A percentile compares a stretch with the other conserved stretches of the same genome.
These are phyloP conservation scores for Meriones unguiculatus DNA, from an alignment of 2,113 vertebrate species.

Conservation along the genomic window DNA sequence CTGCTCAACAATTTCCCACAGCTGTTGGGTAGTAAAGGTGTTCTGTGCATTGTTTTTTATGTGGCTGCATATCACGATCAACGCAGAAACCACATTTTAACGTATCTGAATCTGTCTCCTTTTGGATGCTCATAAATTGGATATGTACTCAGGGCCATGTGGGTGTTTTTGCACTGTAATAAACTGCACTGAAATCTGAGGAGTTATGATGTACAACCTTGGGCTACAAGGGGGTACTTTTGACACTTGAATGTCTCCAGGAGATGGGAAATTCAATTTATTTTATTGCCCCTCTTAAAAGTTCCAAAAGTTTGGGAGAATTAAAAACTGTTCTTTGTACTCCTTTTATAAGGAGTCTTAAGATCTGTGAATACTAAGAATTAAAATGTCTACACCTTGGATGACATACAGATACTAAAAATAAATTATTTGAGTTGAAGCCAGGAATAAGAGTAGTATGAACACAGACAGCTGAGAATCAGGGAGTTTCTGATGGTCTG, in stretches of 20 bases:
- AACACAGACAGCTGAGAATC: background rate
- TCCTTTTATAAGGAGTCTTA: conserved; percentile 34
- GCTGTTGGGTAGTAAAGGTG: conserved; percentile 58
- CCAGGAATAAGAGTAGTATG: background rate
- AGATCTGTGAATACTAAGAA: conserved; percentile 34
- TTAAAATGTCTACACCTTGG: conserved; percentile 46
- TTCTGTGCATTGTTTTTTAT: conserved; percentile 58
- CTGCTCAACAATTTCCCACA: background rate
- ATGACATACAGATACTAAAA: background rate
- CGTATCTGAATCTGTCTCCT: conserved; percentile 54
- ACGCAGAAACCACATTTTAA: conserved; percentile 50
- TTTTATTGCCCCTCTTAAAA: conserved; percentile 64
- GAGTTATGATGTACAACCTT: conserved; percentile 29
- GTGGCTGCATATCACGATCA: conserved; percentile 60
- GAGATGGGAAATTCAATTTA: conserved; percentile 55
- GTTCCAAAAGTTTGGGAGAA: conserved; percentile 49
- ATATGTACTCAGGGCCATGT: background rate
- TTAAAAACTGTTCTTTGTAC: conserved; percentile 59
- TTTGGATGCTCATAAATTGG: conserved; percentile 54
- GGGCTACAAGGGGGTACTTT: background rate
- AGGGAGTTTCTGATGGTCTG: background rate
- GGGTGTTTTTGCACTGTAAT: conserved; percentile 51
- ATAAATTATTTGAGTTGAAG: conserved; percentile 37
- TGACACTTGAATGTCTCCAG: background rate
- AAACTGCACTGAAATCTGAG: conserved; percentile 57